Evolutionary conservation across 64 coral and sea anemone genomes (phyloP).

Genomic region (Pocillopora damicornis): DNA sequence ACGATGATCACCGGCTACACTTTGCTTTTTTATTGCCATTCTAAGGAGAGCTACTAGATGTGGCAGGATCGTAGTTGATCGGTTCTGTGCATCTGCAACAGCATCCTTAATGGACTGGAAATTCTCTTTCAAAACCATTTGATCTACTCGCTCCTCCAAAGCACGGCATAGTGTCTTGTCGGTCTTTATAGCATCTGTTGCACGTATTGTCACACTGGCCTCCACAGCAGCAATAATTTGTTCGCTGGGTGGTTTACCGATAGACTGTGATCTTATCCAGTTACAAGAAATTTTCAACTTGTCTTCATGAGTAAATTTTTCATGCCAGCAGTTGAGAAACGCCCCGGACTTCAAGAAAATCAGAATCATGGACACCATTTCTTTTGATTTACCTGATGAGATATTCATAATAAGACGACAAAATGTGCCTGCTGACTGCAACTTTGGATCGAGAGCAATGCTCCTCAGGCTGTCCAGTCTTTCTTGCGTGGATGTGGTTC

Average conservation of each 20-base stretch:
- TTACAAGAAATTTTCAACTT: background rate
- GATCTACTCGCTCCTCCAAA: background rate
- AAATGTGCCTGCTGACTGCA: background rate
- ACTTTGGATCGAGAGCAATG: background rate
- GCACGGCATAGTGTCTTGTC: background rate
- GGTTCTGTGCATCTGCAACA: background rate
- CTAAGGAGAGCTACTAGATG: background rate
- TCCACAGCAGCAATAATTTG: conserved; percentile 8
- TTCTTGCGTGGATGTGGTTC: background rate
- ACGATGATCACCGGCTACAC: background rate
- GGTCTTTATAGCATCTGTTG: background rate
- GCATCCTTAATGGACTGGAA: background rate
- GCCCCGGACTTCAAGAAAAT: background rate
- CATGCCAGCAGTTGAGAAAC: background rate
- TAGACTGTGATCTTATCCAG: background rate
- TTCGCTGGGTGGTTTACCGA: background rate
- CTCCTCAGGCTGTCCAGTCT: background rate
- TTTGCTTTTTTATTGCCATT: background rate
- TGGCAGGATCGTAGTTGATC: background rate
- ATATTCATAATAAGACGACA: background rate
- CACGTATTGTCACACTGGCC: background rate
- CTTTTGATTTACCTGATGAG: background rate
- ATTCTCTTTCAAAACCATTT: background rate
- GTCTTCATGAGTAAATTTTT: background rate
- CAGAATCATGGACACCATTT: background rate